Conservation (phyloP, 23 tunicate genomes). For the Phallusia fumigata region DNA sequence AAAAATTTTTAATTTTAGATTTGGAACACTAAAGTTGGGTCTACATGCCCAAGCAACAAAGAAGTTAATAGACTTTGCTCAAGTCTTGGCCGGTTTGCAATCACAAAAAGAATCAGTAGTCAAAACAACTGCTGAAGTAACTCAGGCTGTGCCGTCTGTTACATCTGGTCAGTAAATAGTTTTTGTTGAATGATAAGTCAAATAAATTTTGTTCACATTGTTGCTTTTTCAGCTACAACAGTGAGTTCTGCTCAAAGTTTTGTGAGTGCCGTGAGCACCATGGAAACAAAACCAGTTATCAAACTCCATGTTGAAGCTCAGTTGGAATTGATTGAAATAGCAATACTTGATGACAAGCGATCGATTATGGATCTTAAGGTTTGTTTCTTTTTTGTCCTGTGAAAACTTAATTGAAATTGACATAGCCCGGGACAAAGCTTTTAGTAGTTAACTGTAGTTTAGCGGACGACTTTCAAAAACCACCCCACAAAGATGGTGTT, state of each 20-base stretch:
- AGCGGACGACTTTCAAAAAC: too few relatives aligned
- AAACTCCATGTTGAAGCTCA: constrained; percentile 33
- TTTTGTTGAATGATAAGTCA: too few relatives aligned
- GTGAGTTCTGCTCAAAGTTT: not conserved
- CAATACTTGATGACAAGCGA: constrained; percentile 24
- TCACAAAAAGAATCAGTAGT: not conserved
- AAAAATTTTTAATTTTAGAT: too few relatives aligned
- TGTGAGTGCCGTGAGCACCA: not conserved
- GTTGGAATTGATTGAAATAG: constrained; percentile 30
- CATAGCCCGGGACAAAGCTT: too few relatives aligned
- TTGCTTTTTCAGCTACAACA: not conserved
- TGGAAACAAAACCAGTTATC: not conserved
- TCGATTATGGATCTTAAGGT: constrained; percentile 34
- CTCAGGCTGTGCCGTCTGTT: not conserved
- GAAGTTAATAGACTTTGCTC: constrained; percentile 25
- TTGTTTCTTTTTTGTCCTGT: too few relatives aligned
- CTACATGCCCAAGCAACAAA: constrained; percentile 38
- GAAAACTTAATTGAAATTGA: too few relatives aligned
- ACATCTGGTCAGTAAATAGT: not conserved
- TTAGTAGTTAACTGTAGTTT: too few relatives aligned
- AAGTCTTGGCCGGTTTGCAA: not conserved
- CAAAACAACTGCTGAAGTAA: not conserved
- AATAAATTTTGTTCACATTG: too few relatives aligned
- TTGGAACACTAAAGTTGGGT: constrained; percentile 37
- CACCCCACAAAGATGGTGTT: too few relatives aligned